Evolutionary conservation across 2,888 invertebrate species (phyloP), one percentile per base, ranked within the genome.

Genomic region (Dynastes maya): DNA sequence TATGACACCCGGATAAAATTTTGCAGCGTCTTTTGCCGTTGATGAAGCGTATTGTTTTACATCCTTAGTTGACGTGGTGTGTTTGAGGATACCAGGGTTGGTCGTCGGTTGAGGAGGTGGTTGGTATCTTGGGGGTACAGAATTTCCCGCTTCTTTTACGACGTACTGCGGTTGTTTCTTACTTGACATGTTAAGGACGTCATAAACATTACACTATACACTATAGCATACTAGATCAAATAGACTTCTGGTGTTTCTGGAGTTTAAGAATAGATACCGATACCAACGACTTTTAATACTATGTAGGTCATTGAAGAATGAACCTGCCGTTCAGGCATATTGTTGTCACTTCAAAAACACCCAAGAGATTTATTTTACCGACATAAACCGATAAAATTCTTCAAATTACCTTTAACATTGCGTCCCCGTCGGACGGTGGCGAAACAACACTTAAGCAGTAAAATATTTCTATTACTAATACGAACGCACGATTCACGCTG

Each of bases 101-200:
- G 89, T 89, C 79, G 91, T 75, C 3, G 68, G 49, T 32, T 68
- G 91, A 80, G 90, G 89, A 81, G 93, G 93, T 84, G 95, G 95
- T 87, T 95, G 95, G 89, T 95, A 95, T 82, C 95, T 92, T 84
- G 95, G 95, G 85, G 95, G 95, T 89, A 91, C 90, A 80, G 89
- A 87, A 77, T 80, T 83, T 78, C 84, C 85, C 81, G 84, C 82
- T 82, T 86, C 84, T 83, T 88, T 88, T 80, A 84, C 85, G 80
- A 86, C 85, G 82, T 87, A 86, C 82, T 85, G 86, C 77, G 87
- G 87, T 82, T 87, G 86, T 86, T 89, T 89, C 85, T 89, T 89
- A 86, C 85, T 89, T 85, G 89, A 89, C 90, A 89, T 89, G 85
- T 85, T 87, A 84, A 68, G 75, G 78, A 80, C 70, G 78, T 82